A percentile compares a stretch with the other conserved stretches of the same genome.
Conservation (phyloP, 2,888 invertebrate genomes). For the Steinernema carpocapsae region DNA sequence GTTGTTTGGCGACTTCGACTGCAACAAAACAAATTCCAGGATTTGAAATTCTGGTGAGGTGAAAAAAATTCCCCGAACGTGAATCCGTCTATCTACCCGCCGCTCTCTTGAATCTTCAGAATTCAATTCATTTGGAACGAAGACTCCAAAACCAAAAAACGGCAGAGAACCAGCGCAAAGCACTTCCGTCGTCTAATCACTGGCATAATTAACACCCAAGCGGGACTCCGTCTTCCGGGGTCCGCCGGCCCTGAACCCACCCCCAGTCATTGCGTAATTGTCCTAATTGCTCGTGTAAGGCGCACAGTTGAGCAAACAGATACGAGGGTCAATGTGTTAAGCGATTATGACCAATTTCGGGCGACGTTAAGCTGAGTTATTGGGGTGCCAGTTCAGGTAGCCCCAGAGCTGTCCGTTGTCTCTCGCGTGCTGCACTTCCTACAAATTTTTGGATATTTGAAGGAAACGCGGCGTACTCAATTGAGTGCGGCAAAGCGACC, state of each 20-base stretch:
- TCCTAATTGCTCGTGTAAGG: constrained; percentile 15
- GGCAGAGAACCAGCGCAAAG: neutral
- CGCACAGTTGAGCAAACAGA: constrained; percentile 18
- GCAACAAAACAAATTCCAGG: too few relatives aligned
- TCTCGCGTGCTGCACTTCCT: neutral
- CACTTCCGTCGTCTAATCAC: neutral
- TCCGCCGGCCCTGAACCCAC: constrained; percentile 1
- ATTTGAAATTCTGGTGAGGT: too few relatives aligned
- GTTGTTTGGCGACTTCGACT: neutral
- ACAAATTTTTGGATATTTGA: neutral
- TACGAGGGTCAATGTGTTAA: constrained; percentile 26
- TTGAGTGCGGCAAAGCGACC: constrained; percentile 24
- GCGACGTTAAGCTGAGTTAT: constrained; percentile 6
- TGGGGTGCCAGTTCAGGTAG: too few relatives aligned
- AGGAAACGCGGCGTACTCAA: constrained; percentile 14
- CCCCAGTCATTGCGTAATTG: constrained; percentile 9
- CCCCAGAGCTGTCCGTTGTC: neutral
- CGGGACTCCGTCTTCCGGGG: constrained; percentile 27
- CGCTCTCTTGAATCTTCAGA: too few relatives aligned
- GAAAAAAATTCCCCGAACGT: too few relatives aligned
- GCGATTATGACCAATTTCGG: constrained; percentile 17
- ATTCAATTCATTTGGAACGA: too few relatives aligned
- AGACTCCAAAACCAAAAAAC: too few relatives aligned
- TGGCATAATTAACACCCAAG: constrained; percentile 23
- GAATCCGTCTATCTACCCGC: too few relatives aligned